These are phyloP conservation scores for Drosophila eugracilis DNA, from an alignment of 1,140 invertebrate genomes.

Conservation along the genomic window DNA sequence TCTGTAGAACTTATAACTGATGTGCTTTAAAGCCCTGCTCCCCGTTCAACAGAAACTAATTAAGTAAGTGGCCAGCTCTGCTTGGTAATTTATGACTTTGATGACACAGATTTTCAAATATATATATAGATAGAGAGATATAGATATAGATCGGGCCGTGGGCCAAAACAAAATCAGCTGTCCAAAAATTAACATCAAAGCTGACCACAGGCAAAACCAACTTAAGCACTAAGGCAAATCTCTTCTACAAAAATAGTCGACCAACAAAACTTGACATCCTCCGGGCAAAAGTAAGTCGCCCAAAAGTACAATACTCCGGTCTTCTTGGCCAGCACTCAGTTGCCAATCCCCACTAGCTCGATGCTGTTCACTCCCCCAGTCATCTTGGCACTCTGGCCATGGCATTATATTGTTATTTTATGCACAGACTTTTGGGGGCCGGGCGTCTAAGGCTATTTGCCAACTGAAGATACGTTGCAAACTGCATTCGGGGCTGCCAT, in stretches of 20 bases:
- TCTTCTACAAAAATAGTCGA: constrained; percentile 11
- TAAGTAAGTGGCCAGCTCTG: constrained; percentile 56
- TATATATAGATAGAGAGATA: constrained; percentile 4
- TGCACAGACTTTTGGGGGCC: constrained; percentile 69
- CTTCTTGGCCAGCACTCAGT: constrained; percentile 44
- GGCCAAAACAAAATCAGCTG: constrained; percentile 43
- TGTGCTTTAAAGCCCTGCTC: constrained; percentile 45
- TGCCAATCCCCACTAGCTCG: constrained; percentile 5
- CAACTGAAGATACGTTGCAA: constrained; percentile 77
- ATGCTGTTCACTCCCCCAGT: constrained; percentile 4
- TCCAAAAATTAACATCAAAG: constrained; percentile 58
- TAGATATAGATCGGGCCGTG: constrained; percentile 18
- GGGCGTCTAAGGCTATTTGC: constrained; percentile 78
- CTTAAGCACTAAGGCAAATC: constrained; percentile 28
- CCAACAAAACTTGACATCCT: constrained; percentile 68
- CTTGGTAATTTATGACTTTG: constrained; percentile 59
- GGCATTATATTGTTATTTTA: constrained; percentile 82
- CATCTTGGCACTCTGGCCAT: constrained; percentile 55
- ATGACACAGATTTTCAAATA: constrained; percentile 24
- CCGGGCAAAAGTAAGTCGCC: constrained; percentile 67
- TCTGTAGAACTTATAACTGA: constrained; percentile 46
- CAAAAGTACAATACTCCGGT: constrained; percentile 43
- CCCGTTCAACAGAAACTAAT: constrained; percentile 53
- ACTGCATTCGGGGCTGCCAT: constrained; percentile 74
- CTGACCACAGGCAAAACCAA: constrained; percentile 21